Evolutionary conservation across 1,140 invertebrate species (phyloP).

Genomic region (Sitodiplosis mosellana): DNA sequence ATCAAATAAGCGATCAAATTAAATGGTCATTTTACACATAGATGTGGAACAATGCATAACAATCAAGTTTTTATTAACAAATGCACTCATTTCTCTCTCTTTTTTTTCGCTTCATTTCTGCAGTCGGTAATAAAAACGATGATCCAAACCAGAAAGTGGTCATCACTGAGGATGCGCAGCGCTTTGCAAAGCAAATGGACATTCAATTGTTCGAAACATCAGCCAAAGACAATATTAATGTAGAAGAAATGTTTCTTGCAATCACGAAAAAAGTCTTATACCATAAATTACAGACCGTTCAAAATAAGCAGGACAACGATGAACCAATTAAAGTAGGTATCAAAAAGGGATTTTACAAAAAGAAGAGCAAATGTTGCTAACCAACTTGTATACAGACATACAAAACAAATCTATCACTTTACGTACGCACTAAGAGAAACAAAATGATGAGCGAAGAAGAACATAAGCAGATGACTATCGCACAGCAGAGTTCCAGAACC

Average conservation of each 20-base stretch:
- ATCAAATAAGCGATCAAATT: too few relatives aligned
- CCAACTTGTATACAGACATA: too few relatives aligned
- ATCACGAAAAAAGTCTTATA: conserved; percentile 39
- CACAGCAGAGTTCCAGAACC: too few relatives aligned
- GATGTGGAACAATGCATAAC: too few relatives aligned
- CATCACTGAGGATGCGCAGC: conserved; percentile 86
- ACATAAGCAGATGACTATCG: too few relatives aligned
- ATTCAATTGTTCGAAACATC: conserved; percentile 97
- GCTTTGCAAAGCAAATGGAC: conserved; percentile 92
- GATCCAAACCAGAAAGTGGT: conserved; percentile 93
- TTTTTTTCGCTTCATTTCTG: conserved; percentile 27
- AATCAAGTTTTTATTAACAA: background rate
- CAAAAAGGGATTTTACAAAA: background rate
- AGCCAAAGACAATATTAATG: conserved; percentile 97
- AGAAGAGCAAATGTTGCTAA: conserved; percentile 1
- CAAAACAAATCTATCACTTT: too few relatives aligned
- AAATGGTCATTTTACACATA: too few relatives aligned
- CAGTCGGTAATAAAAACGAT: conserved; percentile 99
- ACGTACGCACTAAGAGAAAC: too few relatives aligned
- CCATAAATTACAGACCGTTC: conserved; percentile 18
- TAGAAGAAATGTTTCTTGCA: conserved; percentile 80
- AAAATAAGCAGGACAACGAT: conserved; percentile 27
- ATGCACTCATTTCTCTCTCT: too few relatives aligned
- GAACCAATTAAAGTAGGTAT: conserved; percentile 31
- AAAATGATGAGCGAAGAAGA: too few relatives aligned